Percentiles rank a stretch among this genome's conserved stretches.
phyloP scores from a whole-genome alignment of 2,797 vertebrate genomes.

The Eremophila alpestris region DNA sequence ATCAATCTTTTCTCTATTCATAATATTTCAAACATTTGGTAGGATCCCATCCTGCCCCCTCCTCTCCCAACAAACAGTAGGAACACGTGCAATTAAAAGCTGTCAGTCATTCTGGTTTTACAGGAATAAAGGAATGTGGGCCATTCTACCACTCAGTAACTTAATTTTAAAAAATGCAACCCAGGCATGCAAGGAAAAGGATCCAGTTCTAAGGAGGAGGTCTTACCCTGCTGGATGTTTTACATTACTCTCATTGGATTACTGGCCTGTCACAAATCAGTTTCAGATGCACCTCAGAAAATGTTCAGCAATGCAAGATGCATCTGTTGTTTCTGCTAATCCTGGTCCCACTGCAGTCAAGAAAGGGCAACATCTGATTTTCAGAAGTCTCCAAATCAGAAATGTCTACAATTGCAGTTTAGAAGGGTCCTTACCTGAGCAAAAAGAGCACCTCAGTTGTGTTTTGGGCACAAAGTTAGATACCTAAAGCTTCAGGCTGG shows the following conservation, averaged over 20 bases:
- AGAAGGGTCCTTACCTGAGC: neutral
- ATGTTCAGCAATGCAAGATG: neutral
- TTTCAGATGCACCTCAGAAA: slow-evolving; percentile 42
- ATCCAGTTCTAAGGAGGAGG: neutral
- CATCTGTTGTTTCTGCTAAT: slow-evolving; percentile 6
- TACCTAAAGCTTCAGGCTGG: neutral
- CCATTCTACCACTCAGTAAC: slow-evolving; percentile 25
- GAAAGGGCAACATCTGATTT: neutral
- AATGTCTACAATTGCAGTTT: neutral
- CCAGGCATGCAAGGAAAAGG: slow-evolving; percentile 23
- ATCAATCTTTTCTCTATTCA: neutral
- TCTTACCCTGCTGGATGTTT: slow-evolving; percentile 29
- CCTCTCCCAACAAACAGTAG: neutral
- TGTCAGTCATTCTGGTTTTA: slow-evolving; percentile 17
- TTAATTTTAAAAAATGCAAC: slow-evolving; percentile 47
- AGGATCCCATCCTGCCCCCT: neutral
- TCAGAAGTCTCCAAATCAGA: neutral
- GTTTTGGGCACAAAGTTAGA: rapidly evolving
- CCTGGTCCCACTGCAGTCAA: neutral
- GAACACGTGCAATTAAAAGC: neutral
- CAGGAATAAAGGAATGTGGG: slow-evolving; percentile 16
- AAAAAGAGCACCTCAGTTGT: neutral
- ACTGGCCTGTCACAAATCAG: slow-evolving; percentile 29
- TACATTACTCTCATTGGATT: neutral
- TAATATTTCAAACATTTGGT: neutral